These are phyloP conservation scores for Drosophila santomea DNA, from an alignment of 1,140 invertebrate genomes.

Conservation along the genomic window DNA sequence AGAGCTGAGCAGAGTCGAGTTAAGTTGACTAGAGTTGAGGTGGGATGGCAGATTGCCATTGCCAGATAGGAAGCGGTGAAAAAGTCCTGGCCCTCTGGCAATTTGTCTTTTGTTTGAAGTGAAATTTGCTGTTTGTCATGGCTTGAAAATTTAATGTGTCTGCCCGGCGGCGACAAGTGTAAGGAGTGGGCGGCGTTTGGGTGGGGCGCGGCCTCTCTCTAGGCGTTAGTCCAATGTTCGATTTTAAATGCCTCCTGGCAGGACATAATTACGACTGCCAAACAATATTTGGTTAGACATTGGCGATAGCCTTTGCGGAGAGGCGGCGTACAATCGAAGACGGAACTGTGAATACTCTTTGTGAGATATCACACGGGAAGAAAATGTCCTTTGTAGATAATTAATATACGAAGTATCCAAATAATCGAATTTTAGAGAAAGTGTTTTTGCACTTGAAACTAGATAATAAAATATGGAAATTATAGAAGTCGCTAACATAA, in stretches of 20 bases:
- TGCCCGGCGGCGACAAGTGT: conserved; percentile 7
- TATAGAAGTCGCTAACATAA: background rate
- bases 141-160: conserved; percentile 66
- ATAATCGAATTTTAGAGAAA: too few relatives aligned
- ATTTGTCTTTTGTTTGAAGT: conserved; percentile 83
- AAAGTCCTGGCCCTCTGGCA: conserved; percentile 61
- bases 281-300: conserved; percentile 50
- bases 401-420: too few relatives aligned
- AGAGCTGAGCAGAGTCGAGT: conserved; percentile 26
- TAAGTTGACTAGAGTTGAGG: conserved; percentile 21
- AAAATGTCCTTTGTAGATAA: too few relatives aligned
- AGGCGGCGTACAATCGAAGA: background rate
- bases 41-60: conserved; percentile 64
- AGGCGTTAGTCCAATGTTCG: conserved; percentile 31
- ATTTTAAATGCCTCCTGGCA: conserved; percentile 32
- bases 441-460: too few relatives aligned
- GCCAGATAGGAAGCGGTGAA: conserved; percentile 56
- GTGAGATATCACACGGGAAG: background rate
- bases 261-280: conserved; percentile 64
- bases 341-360: conserved; percentile 33
- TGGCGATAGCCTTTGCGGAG: conserved; percentile 15
- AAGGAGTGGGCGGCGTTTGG: background rate
- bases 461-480: background rate
- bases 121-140: conserved; percentile 78
- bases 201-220: background rate